Evolutionary conservation across 2,888 invertebrate species (phyloP).

Genomic region (Diaphora mendica): DNA sequence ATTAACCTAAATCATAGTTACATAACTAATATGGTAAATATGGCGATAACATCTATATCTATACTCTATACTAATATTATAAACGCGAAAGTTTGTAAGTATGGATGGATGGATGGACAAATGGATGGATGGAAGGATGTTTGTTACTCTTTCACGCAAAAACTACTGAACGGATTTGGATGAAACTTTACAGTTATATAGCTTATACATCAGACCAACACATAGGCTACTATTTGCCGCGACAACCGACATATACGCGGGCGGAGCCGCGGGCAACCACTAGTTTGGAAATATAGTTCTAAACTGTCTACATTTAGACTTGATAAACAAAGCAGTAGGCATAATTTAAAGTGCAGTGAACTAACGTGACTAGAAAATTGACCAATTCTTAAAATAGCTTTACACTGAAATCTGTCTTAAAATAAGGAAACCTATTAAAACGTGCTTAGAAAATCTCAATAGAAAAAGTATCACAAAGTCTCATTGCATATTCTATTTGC

Average conservation of each 20-base stretch:
- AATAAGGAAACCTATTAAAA: constrained; percentile 49
- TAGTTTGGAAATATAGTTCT: neutral
- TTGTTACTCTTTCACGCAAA: no score
- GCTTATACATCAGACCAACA: no score
- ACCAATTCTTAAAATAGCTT: neutral
- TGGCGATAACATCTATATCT: neutral
- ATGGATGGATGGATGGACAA: no score
- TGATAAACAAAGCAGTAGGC: neutral
- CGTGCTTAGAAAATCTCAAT: constrained; percentile 47
- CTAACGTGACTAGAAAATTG: constrained; percentile 30
- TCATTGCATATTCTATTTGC: constrained; percentile 68
- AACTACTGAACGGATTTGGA: no score
- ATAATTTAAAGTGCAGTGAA: constrained; percentile 20
- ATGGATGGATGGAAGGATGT: no score
- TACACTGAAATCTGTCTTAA: constrained; percentile 27
- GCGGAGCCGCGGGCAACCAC: no score
- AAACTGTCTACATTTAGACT: neutral
- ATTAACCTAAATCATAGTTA: neutral
- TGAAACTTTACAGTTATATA: no score
- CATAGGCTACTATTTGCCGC: no score
- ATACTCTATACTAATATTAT: no score
- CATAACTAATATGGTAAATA: neutral
- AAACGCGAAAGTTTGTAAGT: no score
- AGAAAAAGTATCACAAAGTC: constrained; percentile 51
- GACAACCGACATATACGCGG: no score